Evolutionary conservation across 2,113 vertebrate species (phyloP), one percentile per base, ranked within the genome.

Genomic region (Semicossyphus pulcher): DNA sequence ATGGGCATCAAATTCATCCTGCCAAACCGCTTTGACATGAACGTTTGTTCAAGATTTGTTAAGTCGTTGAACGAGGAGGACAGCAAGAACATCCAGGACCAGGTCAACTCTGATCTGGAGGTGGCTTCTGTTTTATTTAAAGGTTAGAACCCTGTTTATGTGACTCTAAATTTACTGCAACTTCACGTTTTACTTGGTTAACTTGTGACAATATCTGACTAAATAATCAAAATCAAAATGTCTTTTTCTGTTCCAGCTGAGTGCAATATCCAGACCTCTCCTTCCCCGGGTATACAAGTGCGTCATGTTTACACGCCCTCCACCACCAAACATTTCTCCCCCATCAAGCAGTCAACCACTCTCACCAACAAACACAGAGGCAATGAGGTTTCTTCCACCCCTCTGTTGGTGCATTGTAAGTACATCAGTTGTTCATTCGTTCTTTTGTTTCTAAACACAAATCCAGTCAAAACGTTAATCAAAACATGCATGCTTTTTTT

Each of bases 51-150:
- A 0, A 95, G 97, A 21, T 99, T 99, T 85, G 97, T 99, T 47
- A 99, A 99, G 76, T 99, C 98, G 1, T 89, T 99, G 45, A 99
- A 99, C 47, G 98, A 99, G 82, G 97, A 99, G 73, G 97, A 99
- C 31, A 99, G 98, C 87, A 99, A 99, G 94, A 99, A 99, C 81
- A 99, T 99, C 88, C 97, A 99, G 89, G 98, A 99, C 91, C 98
- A 99, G 88, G 98, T 99, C 73, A 99, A 99, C 92, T 99, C 98
- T 20, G 98, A 99, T 77, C 93, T 99, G 78, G 98, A 99, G 91
- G 98, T 99, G 25, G 97, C 97, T 0, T 99, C 97, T 51, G 97
- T 99, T 64, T 83, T 99, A 80, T 99, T 99, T 89, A 99, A 99
- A 97, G 98, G 98, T 98, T 87, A 70, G 31, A 48, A 23, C 15